Base-by-base conservation (phyloP, 2,797 vertebrate species). In the Sebastes hopkinsi region DNA sequence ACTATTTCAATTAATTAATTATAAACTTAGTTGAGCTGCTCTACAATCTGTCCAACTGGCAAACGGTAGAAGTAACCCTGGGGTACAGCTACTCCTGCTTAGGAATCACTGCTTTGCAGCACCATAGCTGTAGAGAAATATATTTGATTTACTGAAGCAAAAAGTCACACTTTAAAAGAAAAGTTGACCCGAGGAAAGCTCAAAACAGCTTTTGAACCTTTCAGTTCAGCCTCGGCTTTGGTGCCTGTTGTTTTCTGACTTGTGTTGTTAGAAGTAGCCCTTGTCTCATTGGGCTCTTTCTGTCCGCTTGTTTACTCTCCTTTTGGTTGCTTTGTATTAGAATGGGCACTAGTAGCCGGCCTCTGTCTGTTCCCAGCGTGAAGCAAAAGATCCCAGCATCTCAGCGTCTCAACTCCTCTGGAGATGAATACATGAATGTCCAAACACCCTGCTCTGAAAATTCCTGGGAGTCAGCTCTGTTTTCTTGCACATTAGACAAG, bases 371-470 rank as follows among this genome's bases (percentile, higher is more conserved):
- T 93, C 87, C 36, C 64, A 0, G 82, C 84, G 76, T 83, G 81
- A 81, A 86, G 81, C 86, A 61, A 84, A 79, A 87, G 78, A 75
- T 38, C 66, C 75, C 54, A 42, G 76, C 80, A 60, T 82, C 84
- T 82, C 82, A 87, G 90, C 79, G 85, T 85, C 79, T 81, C 82
- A 83, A 80, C 89, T 90, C 80, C 82, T 88, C 86, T 65, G 50
- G 83, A 90, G 88, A 89, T 81, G 88, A 90, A 95, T 93, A 91
- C 83, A 93, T 94, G 88, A 93, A 93, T 92, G 88, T 67, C 81
- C 89, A 93, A 92, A 72, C 74, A 87, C 16, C 50, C 54, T 38
- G 34, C 66, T 72, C 58, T 36, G 20, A 27, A 78, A 87, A 84
- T 77, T 20, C 54, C 70, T 46, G 20, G 46, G 69, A 81, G 87